These are phyloP conservation scores for Trachelus iudaicus DNA, from an alignment of 2,888 invertebrate species.

Conservation along the genomic window DNA sequence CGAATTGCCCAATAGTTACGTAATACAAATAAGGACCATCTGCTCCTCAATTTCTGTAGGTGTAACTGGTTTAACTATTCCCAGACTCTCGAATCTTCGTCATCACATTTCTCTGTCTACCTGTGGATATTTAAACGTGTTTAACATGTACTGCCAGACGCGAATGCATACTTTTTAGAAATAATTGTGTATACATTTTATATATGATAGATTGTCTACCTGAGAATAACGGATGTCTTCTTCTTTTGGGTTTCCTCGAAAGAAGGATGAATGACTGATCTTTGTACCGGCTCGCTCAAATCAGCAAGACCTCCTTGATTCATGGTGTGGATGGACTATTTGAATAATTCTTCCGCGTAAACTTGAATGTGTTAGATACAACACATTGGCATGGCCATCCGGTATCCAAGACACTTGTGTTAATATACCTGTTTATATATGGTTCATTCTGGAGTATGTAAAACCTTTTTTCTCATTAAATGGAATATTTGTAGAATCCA, in stretches of 20 bases:
- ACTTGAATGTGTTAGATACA: neutral
- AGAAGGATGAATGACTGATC: neutral
- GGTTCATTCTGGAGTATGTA: neutral
- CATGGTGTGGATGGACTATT: neutral
- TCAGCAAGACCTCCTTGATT: neutral
- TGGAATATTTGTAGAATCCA: neutral
- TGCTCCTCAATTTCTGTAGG: neutral
- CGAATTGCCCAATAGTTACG: neutral
- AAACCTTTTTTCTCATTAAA: neutral
- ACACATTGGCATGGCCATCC: neutral
- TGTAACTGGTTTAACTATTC: neutral
- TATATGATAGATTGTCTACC: neutral
- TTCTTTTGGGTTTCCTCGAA: neutral
- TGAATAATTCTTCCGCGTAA: neutral
- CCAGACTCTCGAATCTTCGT: neutral
- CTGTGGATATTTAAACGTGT: neutral
- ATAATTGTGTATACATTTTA: neutral
- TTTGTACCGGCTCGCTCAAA: neutral
- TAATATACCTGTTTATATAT: neutral
- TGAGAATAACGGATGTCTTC: neutral
- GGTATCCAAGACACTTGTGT: neutral
- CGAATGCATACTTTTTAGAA: neutral
- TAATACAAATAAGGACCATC: neutral
- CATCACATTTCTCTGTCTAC: neutral
- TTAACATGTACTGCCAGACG: neutral